Evolutionary conservation across 2,888 invertebrate species (phyloP).

Genomic region (Trichopoda pennipes): DNA sequence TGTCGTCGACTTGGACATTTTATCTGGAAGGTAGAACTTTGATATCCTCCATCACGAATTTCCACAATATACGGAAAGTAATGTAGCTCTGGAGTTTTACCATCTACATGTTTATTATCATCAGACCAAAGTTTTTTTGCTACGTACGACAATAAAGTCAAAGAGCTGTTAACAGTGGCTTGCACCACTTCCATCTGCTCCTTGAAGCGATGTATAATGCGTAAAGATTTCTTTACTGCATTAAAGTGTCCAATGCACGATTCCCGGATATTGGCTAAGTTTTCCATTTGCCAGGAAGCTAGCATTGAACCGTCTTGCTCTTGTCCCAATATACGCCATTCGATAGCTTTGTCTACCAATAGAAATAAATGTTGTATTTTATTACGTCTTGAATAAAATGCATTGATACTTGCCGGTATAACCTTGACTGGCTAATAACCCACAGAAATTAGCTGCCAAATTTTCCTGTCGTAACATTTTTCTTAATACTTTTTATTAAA

Average conservation of each 20-base stretch:
- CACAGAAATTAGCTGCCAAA: constrained; percentile 81
- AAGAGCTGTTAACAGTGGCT: constrained; percentile 88
- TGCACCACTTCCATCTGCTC: constrained; percentile 86
- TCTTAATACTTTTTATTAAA: background rate
- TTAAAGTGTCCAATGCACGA: constrained; percentile 84
- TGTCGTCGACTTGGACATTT: constrained; percentile 85
- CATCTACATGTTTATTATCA: constrained; percentile 73
- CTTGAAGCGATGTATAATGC: constrained; percentile 84
- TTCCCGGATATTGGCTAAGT: constrained; percentile 77
- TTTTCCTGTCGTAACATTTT: constrained; percentile 80
- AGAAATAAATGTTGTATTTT: background rate
- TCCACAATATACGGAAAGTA: constrained; percentile 86
- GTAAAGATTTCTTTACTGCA: constrained; percentile 83
- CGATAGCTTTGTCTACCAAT: constrained; percentile 84
- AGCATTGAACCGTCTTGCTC: constrained; percentile 89
- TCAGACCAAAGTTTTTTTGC: constrained; percentile 81
- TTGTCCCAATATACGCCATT: constrained; percentile 91
- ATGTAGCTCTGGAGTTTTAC: constrained; percentile 74
- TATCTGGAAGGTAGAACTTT: constrained; percentile 69
- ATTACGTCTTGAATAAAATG: background rate
- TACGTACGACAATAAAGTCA: constrained; percentile 86
- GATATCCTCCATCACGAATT: constrained; percentile 74
- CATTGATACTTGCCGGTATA: constrained; percentile 74
- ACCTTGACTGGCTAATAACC: constrained; percentile 78
- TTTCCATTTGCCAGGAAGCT: constrained; percentile 84